Evolutionary conservation across 2,797 vertebrate genomes (phyloP), one percentile per base, ranked within the genome.

Genomic region (Danio jaintianensis): DNA sequence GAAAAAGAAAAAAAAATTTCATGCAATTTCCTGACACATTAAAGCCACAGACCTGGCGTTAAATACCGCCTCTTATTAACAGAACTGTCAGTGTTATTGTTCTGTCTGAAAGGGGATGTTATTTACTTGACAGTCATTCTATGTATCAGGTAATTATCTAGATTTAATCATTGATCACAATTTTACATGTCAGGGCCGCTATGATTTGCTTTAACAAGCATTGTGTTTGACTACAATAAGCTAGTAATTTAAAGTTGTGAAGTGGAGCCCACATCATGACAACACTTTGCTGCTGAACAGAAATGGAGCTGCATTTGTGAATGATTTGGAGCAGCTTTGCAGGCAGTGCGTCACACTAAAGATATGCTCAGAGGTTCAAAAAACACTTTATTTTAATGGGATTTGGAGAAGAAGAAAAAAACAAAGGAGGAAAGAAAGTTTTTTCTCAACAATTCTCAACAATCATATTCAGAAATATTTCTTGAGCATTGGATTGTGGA

Each of bases 31-130:
- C 15, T 53, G 48, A 71, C 38, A 55, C 62, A 62, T 76, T 50
- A 68, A 67, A 84, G 45, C 18, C 56, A 62, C 13, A 70, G 48
- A 68, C 69, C 75, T 45, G 7, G 47, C 43, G 73, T 80, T 82
- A 77, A 82, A 85, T 62, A 18, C 56, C 40, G 11, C 55, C 29
- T 79, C 64, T 40, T 62, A 67, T 75, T 53, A 79, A 59, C 53
- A 29, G 3, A 56, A 62, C 73, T 36, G 29, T 52, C 80, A 22
- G 20, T 69, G 62, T 58, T 59, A 55, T 20, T 36, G 9, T 58
- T 53, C 20, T 20, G 8, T 85, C 9, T 83, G 45, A 5, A 69
- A 59, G n/a, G 9, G 20, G 52, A 70, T 56, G 22, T 84, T 66
- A 79, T 86, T 78, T 81, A 75, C 42, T 71, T 52, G 11, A 18